Conservation (phyloP, 2,888 invertebrate species). For the Trachelus troglodyta region DNA sequence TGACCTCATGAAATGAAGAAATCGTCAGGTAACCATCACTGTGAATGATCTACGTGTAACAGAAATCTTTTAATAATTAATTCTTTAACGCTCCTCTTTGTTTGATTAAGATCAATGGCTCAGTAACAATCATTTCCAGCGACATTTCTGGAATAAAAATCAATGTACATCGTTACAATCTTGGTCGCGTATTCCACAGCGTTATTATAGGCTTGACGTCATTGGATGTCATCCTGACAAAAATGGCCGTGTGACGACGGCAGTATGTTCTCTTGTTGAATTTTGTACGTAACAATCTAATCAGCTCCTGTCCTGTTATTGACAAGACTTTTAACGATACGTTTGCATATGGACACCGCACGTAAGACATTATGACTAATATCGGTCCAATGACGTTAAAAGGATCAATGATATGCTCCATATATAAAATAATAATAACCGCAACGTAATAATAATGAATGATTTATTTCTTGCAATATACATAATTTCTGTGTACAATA, state of each 20-base stretch:
- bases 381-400: neutral
- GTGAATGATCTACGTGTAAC: neutral
- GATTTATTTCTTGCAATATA: constrained; percentile 42
- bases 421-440: constrained; percentile 21
- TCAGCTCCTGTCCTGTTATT: neutral
- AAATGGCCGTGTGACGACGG: neutral
- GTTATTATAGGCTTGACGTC: neutral
- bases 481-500: constrained; percentile 26
- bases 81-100: neutral
- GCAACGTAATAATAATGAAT: constrained; percentile 26
- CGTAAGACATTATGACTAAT: neutral
- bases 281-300: neutral
- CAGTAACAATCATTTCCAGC: neutral
- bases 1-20: neutral
- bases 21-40: neutral
- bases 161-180: neutral
- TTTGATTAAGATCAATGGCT: neutral
- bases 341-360: neutral
- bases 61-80: neutral
- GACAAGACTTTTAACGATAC: neutral
- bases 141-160: neutral
- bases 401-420: neutral
- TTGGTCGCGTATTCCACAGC: neutral
- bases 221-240: neutral
- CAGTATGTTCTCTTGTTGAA: neutral